These are phyloP conservation scores for Cynopterus brachyotis DNA, from an alignment of 2,113 vertebrate species.

Conservation along the genomic window DNA sequence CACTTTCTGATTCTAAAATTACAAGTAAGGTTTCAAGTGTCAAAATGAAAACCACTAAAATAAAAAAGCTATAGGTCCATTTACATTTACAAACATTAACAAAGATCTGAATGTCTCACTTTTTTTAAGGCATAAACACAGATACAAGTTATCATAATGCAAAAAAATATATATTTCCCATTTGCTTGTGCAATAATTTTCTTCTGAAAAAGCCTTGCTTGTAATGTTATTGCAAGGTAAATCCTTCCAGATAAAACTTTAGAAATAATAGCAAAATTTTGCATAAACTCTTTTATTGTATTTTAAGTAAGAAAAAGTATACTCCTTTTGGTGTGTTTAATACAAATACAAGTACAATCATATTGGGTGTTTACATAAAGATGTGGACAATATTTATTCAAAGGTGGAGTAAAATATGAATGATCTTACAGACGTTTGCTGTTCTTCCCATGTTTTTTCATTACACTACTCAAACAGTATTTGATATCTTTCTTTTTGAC, in stretches of 20 bases:
- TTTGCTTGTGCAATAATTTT: neutral
- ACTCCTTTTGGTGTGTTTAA: neutral
- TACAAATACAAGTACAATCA: neutral
- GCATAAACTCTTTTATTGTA: neutral
- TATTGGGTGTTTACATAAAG: neutral
- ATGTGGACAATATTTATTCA: neutral
- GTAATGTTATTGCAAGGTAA: neutral
- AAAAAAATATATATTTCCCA: neutral
- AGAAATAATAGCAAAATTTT: neutral
- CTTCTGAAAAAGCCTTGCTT: neutral
- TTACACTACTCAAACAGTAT: neutral
- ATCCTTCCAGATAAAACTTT: neutral
- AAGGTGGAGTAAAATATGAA: neutral
- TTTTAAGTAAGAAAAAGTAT: neutral
- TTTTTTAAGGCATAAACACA: neutral
- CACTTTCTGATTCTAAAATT: neutral
- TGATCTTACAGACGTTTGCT: neutral
- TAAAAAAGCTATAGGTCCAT: neutral
- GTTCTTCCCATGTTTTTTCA: neutral
- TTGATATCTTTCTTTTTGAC: neutral
- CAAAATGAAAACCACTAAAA: neutral
- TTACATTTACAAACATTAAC: neutral
- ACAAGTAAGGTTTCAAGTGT: constrained; percentile 15
- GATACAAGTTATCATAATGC: neutral
- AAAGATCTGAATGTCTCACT: neutral